Conservation (phyloP, 2,888 invertebrate genomes). For the Theretra japonica region DNA sequence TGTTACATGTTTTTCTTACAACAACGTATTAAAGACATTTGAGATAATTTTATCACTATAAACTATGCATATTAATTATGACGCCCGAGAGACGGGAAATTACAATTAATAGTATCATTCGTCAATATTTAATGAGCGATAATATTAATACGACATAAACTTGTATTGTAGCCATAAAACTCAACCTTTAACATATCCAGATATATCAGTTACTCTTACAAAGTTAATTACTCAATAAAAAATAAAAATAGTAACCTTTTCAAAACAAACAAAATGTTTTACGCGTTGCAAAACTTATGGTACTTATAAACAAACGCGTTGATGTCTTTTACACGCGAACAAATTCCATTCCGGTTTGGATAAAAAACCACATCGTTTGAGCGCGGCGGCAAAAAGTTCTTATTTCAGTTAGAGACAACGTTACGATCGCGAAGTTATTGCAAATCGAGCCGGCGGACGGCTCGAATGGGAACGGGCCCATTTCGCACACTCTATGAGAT, state of each 20-base stretch:
- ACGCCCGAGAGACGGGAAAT: neutral
- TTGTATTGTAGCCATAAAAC: neutral
- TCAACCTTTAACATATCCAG: neutral
- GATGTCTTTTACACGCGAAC: conserved; percentile 53
- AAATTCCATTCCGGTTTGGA: conserved; percentile 14
- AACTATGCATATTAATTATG: neutral
- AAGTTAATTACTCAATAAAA: neutral
- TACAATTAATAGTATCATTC: neutral
- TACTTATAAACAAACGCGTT: conserved; percentile 48
- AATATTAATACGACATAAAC: too few species aligned
- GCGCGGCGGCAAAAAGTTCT: conserved; percentile 35
- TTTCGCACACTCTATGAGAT: conserved; percentile 61
- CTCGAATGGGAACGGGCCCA: conserved; percentile 66
- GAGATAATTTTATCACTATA: too few species aligned
- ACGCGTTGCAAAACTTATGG: neutral
- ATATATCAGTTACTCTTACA: neutral
- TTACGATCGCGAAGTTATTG: conserved; percentile 52
- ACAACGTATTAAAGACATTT: too few species aligned
- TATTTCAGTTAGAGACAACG: conserved; percentile 37
- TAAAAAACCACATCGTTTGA: conserved; percentile 30
- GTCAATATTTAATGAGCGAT: too few species aligned
- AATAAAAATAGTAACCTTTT: conserved; percentile 12
- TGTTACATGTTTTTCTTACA: too few species aligned
- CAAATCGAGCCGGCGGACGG: conserved; percentile 53
- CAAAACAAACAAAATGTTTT: neutral